Base-by-base conservation (phyloP, 2,113 vertebrate species). In the Eudyptes chrysolophus region DNA sequence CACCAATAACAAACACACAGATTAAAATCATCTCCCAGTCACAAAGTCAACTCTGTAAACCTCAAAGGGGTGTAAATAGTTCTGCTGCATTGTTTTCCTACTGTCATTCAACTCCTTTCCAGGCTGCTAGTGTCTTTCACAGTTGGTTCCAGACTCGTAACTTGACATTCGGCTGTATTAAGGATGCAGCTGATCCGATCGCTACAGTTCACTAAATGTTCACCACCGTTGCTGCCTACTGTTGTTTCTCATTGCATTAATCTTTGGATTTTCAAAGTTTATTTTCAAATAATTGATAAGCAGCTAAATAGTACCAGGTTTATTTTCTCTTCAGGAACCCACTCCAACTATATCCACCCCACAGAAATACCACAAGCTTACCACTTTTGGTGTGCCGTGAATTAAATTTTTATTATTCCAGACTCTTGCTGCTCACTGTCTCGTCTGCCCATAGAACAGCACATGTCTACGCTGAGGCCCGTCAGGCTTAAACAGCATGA, bases 401-500 rank as follows among this genome's bases (percentile, higher is more conserved):
- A 42, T 25, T 54, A 66, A 76, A 1, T 11, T 16, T 44, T 78
- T 54, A 18, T 38, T 61, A 24, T 9, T n/a, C 25, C 40, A 72
- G 64, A 7, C 44, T 40, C 38, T 70, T 44, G 55, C 49, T 58
- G 71, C 54, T 94, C 44, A n/a, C 13, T 29, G 11, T 58, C 58
- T 84, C 34, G 11, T 27, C 32, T 65, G 34, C 44, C 38, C 19
- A 5, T 11, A 44, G 13, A 64, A 27, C 38, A 60, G 48, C 70
- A 61, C 22, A 8, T 2, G 11, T 22, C 72, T 16, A 6, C 0
- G 0, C 46, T 16, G 42, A 55, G 48, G 44, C 29, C 54, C 58
- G 36, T 10, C 51, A 78, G 77, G 21, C n/a, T 62, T 76, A 68
- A 58, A 38, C 57, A 62, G 32, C n/a, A 30, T 0, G 1, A 68